A percentile compares a stretch with the other conserved stretches of the same genome.
Conservation (phyloP, 2,113 vertebrate species). For the Sakesphorus luctuosus region DNA sequence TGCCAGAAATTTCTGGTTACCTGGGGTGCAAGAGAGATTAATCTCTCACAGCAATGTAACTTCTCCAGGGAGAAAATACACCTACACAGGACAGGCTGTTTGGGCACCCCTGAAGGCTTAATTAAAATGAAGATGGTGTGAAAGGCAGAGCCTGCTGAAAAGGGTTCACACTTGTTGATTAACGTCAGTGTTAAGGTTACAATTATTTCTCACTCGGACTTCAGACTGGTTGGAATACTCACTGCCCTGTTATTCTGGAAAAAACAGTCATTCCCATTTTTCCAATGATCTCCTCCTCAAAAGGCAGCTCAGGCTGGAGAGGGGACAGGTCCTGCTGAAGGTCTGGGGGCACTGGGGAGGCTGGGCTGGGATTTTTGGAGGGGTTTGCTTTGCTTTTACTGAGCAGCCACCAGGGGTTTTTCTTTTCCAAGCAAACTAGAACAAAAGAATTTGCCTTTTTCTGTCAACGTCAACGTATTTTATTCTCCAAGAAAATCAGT, state of each 20-base stretch:
- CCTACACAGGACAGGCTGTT: fast-evolving
- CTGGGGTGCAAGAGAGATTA: neutral
- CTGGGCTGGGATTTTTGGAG: neutral
- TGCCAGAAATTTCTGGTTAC: neutral
- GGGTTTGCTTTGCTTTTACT: neutral
- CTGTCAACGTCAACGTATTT: neutral
- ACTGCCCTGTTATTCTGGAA: neutral
- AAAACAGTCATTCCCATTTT: neutral
- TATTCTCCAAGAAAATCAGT: conserved; percentile 37
- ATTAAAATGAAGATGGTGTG: neutral
- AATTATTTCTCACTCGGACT: neutral
- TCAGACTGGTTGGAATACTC: neutral
- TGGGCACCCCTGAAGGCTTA: neutral
- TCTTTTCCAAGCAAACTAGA: neutral
- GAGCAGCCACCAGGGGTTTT: fast-evolving
- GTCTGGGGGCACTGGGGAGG: neutral
- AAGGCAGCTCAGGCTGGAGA: neutral
- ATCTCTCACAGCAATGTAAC: neutral
- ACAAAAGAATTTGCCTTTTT: neutral
- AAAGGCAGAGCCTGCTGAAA: neutral
- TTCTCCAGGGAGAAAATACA: neutral
- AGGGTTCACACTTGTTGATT: neutral
- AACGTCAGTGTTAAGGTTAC: neutral
- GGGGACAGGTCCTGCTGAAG: neutral
- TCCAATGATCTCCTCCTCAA: neutral